Conservation (phyloP, 2,113 vertebrate genomes). For the Psettodes erumei region DNA sequence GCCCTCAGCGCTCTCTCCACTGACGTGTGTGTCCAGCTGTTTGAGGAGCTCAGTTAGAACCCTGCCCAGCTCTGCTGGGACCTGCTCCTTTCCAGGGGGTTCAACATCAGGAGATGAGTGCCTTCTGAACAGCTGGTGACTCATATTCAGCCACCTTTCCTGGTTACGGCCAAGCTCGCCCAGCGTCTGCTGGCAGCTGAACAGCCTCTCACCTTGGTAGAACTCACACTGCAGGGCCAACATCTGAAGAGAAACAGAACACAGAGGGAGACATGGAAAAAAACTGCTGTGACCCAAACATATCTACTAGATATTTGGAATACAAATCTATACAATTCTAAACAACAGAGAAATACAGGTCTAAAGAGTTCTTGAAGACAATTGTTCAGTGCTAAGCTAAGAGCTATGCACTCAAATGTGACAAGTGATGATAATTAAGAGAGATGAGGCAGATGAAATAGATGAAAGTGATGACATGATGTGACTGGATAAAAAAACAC, state of each 20-base stretch:
- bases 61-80: slow-evolving; percentile 75
- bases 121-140: slow-evolving; percentile 77
- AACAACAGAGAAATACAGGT: background rate
- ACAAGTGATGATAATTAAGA: background rate
- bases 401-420: background rate
- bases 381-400: background rate
- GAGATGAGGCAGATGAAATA: background rate
- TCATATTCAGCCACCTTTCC: slow-evolving; percentile 82
- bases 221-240: slow-evolving; percentile 76
- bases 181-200: slow-evolving; percentile 81
- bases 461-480: background rate
- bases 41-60: slow-evolving; percentile 65
- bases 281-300: background rate
- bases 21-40: slow-evolving; percentile 77
- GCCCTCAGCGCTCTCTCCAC: slow-evolving; percentile 84
- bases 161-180: slow-evolving; percentile 67
- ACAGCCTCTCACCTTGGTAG: slow-evolving; percentile 77
- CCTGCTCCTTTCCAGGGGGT: slow-evolving; percentile 52
- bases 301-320: background rate
- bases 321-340: background rate
- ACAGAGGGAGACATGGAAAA: background rate
- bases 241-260: slow-evolving; percentile 66
- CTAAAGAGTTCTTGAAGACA: background rate
- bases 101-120: slow-evolving; percentile 77
- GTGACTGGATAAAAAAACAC: background rate